Base-by-base conservation (phyloP, 2,888 invertebrate genomes). In the Diaphora mendica region DNA sequence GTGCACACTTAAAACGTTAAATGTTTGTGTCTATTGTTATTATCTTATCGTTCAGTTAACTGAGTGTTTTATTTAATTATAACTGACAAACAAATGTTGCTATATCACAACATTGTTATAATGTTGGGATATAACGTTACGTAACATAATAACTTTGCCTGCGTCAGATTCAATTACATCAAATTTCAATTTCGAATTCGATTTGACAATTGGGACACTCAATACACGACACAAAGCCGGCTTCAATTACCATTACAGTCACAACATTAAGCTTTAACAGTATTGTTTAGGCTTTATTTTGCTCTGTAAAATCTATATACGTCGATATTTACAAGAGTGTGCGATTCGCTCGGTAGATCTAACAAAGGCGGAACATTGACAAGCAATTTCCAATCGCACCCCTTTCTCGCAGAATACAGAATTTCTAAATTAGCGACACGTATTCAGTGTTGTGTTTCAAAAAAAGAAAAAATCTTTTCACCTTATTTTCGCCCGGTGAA, bases 401-500 rank as follows among this genome's bases (percentile, higher is more conserved):
- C 81, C 70, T 79, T 82, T 73, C 51, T 72, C 65, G 68, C 1
- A 73, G 74, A 74, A 84, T 77, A 77, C 74, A 73, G 78, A 82
- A 79, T 74, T 68, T 73, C 75, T 69, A 84, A 80, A 84, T 83
- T 77, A 75, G 71, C 74, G 72, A 77, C 74, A 76, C 74, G 77
- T 80, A 82, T 82, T 77, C 74, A 72, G 83, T 80, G 74, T 62
- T 66, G 73, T 17, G 76, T 80, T 79, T 75, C 75, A 72, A 80
- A 82, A 51, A 70, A 82, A 82, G 72, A 77, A 77, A 35, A 44
- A 84, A 80, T 78, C 80, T 72, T 77, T 84, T 77, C 77, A 84
- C 75, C 73, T 81, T 83, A 79, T 81, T 78, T 79, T 81, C 76
- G 20, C 70, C 71, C 71, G 64, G 83, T 83, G 83, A 81, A 84